Conservation (phyloP, 2,113 vertebrate genomes). For the Meles meles region DNA sequence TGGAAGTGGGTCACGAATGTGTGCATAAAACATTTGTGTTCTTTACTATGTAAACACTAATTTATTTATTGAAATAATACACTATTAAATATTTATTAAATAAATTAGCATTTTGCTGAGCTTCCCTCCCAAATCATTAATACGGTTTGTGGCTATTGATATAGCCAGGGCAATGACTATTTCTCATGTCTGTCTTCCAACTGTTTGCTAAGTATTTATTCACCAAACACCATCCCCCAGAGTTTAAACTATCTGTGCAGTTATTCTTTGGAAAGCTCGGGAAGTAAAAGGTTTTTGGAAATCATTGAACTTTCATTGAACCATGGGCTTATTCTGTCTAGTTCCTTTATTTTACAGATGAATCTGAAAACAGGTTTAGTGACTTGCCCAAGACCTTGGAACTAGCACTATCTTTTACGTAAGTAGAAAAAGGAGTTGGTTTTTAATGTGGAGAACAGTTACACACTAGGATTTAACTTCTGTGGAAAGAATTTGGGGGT, state of each 20-base stretch:
- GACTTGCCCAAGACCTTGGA: not conserved
- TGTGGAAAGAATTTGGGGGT: not conserved
- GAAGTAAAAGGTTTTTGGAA: constrained; percentile 48
- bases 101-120: constrained; percentile 83
- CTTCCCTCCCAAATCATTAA: constrained; percentile 77
- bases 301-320: not conserved
- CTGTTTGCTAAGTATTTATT: constrained; percentile 77
- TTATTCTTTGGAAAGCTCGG: constrained; percentile 56
- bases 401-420: not conserved
- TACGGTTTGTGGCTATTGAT: constrained; percentile 66
- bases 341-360: constrained; percentile 2
- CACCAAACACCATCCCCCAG: constrained; percentile 19
- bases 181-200: constrained; percentile 72
- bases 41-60: constrained; percentile 84
- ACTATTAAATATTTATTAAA: constrained; percentile 86
- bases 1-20: constrained; percentile 79
- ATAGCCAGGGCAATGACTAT: constrained; percentile 67
- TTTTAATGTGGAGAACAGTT: not conserved
- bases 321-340: not conserved
- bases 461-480: constrained; percentile 38
- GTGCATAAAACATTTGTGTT: constrained; percentile 85
- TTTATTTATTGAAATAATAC: constrained; percentile 87
- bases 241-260: constrained; percentile 61
- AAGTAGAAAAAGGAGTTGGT: not conserved
- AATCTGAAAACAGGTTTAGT: not conserved